Evolutionary conservation across 2,113 vertebrate genomes (phyloP).

Genomic region (Gobiocypris rarus): DNA sequence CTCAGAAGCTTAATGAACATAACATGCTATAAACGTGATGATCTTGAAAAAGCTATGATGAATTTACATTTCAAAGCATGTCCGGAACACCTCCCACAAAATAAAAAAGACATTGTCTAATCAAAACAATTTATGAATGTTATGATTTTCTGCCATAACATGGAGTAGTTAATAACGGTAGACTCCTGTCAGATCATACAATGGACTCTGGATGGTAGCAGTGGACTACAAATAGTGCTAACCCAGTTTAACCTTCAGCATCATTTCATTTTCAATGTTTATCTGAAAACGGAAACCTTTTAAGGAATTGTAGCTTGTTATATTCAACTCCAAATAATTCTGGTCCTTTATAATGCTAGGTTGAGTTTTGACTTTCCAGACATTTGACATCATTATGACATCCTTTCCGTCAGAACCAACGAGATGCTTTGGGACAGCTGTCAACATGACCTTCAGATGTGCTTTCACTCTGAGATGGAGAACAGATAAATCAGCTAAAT

Average conservation of each 20-base stretch:
- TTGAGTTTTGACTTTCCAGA: background rate
- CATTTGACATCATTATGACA: slow-evolving; percentile 18
- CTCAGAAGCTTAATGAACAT: background rate
- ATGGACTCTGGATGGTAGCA: slow-evolving; percentile 12
- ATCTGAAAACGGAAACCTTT: background rate
- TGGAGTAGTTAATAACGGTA: background rate
- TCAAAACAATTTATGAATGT: no score
- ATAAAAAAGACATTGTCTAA: no score
- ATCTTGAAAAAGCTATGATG: background rate
- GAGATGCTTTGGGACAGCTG: slow-evolving; percentile 1
- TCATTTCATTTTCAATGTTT: background rate
- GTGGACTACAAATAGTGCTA: background rate
- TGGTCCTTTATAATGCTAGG: background rate
- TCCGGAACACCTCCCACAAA: background rate
- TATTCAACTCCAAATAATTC: slow-evolving; percentile 3
- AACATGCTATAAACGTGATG: background rate
- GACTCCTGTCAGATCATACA: background rate
- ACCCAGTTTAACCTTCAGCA: slow-evolving; percentile 21
- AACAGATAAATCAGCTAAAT: slow-evolving; percentile 16
- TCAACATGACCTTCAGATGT: slow-evolving; percentile 44
- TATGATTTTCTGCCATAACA: background rate
- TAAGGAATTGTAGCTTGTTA: background rate
- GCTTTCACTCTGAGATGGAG: slow-evolving; percentile 10
- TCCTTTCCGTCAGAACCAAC: slow-evolving; percentile 7
- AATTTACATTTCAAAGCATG: background rate